phyloP scores from a whole-genome alignment of 2,888 invertebrate species.

The Agrilus biguttatus region DNA sequence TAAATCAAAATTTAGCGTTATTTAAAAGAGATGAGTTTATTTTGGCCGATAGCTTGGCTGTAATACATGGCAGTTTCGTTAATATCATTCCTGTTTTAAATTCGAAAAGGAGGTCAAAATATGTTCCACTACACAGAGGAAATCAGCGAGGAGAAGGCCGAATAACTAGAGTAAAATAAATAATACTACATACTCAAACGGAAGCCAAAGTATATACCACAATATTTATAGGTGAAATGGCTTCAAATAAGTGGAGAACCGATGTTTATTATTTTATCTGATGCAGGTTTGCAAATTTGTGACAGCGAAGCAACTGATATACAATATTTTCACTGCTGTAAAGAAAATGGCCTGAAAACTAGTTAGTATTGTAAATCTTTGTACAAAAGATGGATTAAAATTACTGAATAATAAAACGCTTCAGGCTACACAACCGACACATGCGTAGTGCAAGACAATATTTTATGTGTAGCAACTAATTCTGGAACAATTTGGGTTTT shows the following conservation, averaged over 20 bases:
- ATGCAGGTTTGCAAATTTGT: conserved; percentile 18
- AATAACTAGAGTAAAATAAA: conserved; percentile 13
- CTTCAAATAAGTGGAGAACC: conserved; percentile 14
- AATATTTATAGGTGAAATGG: conserved; percentile 17
- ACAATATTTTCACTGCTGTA: conserved; percentile 13
- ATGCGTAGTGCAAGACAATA: conserved; percentile 13
- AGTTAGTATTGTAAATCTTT: conserved; percentile 7
- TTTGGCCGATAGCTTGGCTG: conserved; percentile 6
- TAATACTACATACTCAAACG: not conserved
- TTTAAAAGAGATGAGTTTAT: conserved; percentile 12
- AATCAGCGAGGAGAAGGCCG: conserved; percentile 13
- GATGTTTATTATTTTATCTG: conserved; percentile 16
- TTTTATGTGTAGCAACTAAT: conserved; percentile 15
- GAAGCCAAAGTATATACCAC: not conserved
- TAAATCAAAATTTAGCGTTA: conserved; percentile 16
- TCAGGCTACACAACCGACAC: conserved; percentile 14
- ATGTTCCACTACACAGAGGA: conserved; percentile 15
- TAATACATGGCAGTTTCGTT: conserved; percentile 16
- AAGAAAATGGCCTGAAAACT: conserved; percentile 11
- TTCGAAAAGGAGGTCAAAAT: conserved; percentile 13
- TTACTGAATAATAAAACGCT: not conserved
- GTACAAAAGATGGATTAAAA: not conserved
- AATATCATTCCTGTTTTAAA: conserved; percentile 17
- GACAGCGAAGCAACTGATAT: conserved; percentile 15
- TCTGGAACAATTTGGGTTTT: conserved; percentile 17